These are phyloP conservation scores for Acestrorhynchus altus DNA, from an alignment of 2,797 vertebrate genomes.

Conservation along the genomic window DNA sequence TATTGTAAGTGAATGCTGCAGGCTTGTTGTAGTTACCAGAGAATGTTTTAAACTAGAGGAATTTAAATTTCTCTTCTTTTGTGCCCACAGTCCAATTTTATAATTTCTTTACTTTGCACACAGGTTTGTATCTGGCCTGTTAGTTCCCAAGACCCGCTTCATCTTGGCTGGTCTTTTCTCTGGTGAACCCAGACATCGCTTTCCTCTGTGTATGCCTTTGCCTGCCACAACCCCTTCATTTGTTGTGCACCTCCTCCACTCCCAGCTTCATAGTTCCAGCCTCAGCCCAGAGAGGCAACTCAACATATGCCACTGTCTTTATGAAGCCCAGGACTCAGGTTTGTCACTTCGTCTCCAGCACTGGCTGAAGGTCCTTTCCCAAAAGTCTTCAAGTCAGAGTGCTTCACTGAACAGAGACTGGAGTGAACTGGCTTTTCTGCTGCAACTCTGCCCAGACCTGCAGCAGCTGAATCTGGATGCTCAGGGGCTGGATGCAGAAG, in stretches of 20 bases:
- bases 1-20: no score
- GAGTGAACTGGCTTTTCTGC: constrained; percentile 65
- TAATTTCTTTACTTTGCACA: neutral
- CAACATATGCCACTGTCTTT: constrained; percentile 66
- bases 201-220: constrained; percentile 15
- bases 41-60: neutral
- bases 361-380: constrained; percentile 59
- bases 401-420: constrained; percentile 50
- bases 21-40: neutral
- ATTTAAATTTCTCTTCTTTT: neutral
- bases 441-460: constrained; percentile 61
- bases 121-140: constrained; percentile 65
- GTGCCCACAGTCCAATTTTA: neutral
- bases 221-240: constrained; percentile 40
- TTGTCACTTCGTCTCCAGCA: constrained; percentile 50
- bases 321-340: constrained; percentile 63
- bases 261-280: constrained; percentile 54
- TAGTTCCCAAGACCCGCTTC: constrained; percentile 61
- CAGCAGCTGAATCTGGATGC: constrained; percentile 60
- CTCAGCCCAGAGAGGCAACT: constrained; percentile 61
- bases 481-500: constrained; percentile 54
- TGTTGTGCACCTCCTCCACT: constrained; percentile 57
- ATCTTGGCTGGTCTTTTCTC: constrained; percentile 63
- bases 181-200: constrained; percentile 29
- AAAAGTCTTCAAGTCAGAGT: constrained; percentile 31